These are phyloP conservation scores for human (Homo sapiens) DNA, from an alignment of 2,113 vertebrate species.

Conservation along the genomic window DNA sequence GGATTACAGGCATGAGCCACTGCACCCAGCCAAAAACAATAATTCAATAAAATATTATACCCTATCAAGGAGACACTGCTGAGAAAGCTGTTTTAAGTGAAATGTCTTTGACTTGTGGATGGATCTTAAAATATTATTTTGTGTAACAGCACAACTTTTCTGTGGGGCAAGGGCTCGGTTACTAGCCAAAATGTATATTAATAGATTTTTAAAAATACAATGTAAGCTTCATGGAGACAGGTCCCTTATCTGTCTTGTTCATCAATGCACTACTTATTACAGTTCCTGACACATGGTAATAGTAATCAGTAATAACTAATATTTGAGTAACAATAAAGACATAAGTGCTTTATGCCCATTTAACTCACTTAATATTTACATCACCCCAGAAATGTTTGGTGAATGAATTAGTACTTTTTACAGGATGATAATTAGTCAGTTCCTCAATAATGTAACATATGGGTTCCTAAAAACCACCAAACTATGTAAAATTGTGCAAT, in stretches of 20 bases:
- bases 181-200: slow-evolving; percentile 26
- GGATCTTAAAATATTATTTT: neutral
- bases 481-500: neutral
- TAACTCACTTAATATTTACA: slow-evolving; percentile 24
- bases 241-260: neutral
- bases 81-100: neutral
- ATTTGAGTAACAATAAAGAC: neutral
- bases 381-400: neutral
- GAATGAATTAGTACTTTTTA: slow-evolving; percentile 41
- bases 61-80: neutral
- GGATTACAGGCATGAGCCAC: too few species aligned
- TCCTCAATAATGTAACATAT: neutral
- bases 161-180: neutral
- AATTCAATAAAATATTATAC: slow-evolving; percentile 1
- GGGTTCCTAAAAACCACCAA: slow-evolving; percentile 14
- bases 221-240: neutral
- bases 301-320: slow-evolving; percentile 16
- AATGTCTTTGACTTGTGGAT: neutral
- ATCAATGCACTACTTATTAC: neutral
- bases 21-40: neutral
- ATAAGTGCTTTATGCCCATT: neutral
- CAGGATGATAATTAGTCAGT: neutral
- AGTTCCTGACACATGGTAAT: neutral
- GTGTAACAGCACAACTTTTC: slow-evolving; percentile 17
- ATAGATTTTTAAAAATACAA: neutral